Conservation (phyloP, 2,797 vertebrate species). For the Podarcis lilfordi region DNA sequence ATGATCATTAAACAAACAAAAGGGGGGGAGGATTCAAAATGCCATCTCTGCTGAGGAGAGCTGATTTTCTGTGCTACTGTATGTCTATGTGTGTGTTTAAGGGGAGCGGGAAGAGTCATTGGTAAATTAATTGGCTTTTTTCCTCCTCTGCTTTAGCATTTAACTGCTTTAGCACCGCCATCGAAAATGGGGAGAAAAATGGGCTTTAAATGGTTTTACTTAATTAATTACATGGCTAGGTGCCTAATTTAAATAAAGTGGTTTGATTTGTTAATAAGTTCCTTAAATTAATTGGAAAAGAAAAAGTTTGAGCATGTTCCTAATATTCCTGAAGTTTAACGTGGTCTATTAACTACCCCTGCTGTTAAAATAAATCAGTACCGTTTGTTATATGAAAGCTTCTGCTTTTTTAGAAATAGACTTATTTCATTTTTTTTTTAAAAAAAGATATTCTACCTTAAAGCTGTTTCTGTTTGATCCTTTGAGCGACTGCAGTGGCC, state of each 20-base stretch:
- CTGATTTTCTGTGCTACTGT: neutral
- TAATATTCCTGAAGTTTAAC: conserved; percentile 25
- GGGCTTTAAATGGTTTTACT: conserved; percentile 56
- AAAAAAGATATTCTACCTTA: neutral
- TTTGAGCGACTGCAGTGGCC: neutral
- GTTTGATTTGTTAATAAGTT: conserved; percentile 63
- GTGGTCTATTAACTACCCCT: neutral
- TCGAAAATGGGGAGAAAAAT: conserved; percentile 58
- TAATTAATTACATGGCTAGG: conserved; percentile 60
- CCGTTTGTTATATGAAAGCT: neutral
- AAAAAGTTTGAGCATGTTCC: conserved; percentile 24
- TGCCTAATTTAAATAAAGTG: conserved; percentile 50
- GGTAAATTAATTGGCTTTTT: conserved; percentile 43
- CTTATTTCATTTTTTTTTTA: neutral
- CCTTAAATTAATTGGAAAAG: conserved; percentile 42
- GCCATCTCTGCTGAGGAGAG: conserved; percentile 13
- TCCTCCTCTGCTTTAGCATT: neutral
- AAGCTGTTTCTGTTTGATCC: neutral
- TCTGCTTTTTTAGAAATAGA: conserved; percentile 22
- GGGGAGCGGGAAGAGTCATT: neutral
- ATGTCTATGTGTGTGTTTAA: neutral
- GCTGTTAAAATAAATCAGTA: neutral
- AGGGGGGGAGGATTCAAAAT: neutral
- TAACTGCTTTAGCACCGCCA: conserved; percentile 23
- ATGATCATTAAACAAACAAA: conserved; percentile 37